phyloP scores from a whole-genome alignment of 2,113 vertebrate genomes.

The Phoxinus phoxinus region DNA sequence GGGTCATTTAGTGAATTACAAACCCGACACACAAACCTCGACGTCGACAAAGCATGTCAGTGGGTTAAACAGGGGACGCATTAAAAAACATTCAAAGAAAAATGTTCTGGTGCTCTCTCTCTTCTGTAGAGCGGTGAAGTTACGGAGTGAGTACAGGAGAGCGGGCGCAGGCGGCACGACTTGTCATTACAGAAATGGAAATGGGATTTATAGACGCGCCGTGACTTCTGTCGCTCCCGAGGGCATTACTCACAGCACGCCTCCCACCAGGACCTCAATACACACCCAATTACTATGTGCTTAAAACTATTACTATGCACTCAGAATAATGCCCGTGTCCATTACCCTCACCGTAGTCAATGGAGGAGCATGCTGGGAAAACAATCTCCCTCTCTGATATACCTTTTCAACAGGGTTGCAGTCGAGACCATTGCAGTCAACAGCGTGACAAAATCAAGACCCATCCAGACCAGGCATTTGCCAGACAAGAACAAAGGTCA shows the following conservation, averaged over 20 bases:
- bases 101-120: background rate
- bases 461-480: background rate
- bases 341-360: conserved; percentile 18
- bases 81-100: conserved; percentile 19
- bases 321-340: conserved; percentile 22
- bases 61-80: background rate
- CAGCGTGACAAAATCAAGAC: background rate
- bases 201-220: conserved; percentile 28
- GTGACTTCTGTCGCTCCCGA: background rate
- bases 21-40: background rate
- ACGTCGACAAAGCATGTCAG: background rate
- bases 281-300: conserved; percentile 29
- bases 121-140: background rate
- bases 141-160: conserved; percentile 14
- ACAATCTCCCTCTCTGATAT: background rate
- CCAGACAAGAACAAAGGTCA: background rate
- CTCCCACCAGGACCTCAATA: conserved; percentile 37
- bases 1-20: background rate
- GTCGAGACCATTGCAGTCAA: background rate
- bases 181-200: conserved; percentile 50
- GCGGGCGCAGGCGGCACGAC: background rate
- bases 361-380: conserved; percentile 12
- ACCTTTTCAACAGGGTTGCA: conserved; percentile 13
- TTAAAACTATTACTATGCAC: conserved; percentile 46
- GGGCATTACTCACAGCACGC: conserved; percentile 21